Evolutionary conservation across 2,797 vertebrate genomes (phyloP), one percentile per base, ranked within the genome.

Genomic region (Ambastaia sidthimunki): DNA sequence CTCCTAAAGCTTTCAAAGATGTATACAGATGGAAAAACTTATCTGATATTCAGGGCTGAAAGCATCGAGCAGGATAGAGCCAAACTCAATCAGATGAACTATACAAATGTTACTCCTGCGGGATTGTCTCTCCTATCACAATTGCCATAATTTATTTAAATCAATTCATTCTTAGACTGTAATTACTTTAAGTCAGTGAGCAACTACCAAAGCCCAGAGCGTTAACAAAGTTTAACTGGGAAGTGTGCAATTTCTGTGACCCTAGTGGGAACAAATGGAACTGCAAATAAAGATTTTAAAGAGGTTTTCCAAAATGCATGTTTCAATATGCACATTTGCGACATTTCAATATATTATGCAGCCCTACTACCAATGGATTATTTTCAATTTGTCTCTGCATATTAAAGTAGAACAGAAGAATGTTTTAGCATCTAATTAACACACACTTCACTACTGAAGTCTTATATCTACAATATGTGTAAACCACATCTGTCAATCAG

Each of bases 91-190:
- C 25, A 52, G 63, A 65, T 72, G 66, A 67, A 71, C 63, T 80
- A 57, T 82, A 80, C 80, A 59, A 80, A 81, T 71, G 23, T 63
- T 15, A 23, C 54, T 83, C 72, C 65, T n/a, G 23, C 16, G 81
- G 47, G 80, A 83, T 19, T 44, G 48, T 81, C 67, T 76, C 48
- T 82, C 25, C 67, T 68, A 16, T 23, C 28, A 23, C 3, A 16
- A 82, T 70, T 83, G 63, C 78, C 52, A 55, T 84, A 75, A 84
- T 76, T 77, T 50, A 85, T 81, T 80, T 74, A 59, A 85, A 83
- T 80, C 81, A 85, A 83, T 86, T 86, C 65, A 85, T 85, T 86
- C 70, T 77, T 76, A 72, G 67, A 62, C 65, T 69, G 60, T 31
- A 47, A 79, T 63, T 28, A 74, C 80, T 75, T 82, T 59, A 28